phyloP scores from a whole-genome alignment of 2,797 vertebrate genomes.

The Dicrostonyx torquatus region DNA sequence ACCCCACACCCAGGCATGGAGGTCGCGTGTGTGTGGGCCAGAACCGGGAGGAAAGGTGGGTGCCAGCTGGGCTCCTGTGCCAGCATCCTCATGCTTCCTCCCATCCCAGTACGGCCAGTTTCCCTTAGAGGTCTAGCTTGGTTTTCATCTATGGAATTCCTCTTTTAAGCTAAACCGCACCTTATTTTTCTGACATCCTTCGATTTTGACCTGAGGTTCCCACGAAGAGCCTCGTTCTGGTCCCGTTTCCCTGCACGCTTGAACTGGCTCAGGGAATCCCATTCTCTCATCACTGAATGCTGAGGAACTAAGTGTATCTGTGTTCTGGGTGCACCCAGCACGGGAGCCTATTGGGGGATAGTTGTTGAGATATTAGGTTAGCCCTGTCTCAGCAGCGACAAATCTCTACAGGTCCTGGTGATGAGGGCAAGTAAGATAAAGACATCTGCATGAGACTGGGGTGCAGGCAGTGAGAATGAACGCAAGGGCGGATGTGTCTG shows the following conservation, averaged over 20 bases:
- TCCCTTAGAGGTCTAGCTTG: background rate
- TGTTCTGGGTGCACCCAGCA: conserved; percentile 47
- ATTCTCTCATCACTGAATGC: fast-evolving
- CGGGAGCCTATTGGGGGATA: conserved; percentile 65
- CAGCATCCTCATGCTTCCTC: fast-evolving
- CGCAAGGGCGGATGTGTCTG: conserved; percentile 9
- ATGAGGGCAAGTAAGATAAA: background rate
- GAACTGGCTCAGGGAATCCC: background rate
- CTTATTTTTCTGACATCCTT: background rate
- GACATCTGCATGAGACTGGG: background rate
- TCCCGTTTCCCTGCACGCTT: fast-evolving
- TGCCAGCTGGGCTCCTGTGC: fast-evolving
- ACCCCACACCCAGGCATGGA: conserved; percentile 95
- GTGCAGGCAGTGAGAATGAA: background rate
- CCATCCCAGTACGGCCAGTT: fast-evolving
- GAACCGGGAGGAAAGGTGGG: conserved; percentile 96
- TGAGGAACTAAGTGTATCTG: background rate
- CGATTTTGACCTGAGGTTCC: background rate
- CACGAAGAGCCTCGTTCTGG: fast-evolving
- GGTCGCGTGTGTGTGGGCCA: conserved; percentile 97
- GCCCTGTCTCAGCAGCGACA: background rate
- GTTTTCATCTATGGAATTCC: background rate
- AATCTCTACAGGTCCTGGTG: conserved; percentile 29
- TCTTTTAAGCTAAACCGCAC: background rate
- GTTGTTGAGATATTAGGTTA: conserved; percentile 17